Evolutionary conservation across 1,140 invertebrate genomes (phyloP), one percentile per base, ranked within the genome.

Genomic region (Phymastichus coffea): DNA sequence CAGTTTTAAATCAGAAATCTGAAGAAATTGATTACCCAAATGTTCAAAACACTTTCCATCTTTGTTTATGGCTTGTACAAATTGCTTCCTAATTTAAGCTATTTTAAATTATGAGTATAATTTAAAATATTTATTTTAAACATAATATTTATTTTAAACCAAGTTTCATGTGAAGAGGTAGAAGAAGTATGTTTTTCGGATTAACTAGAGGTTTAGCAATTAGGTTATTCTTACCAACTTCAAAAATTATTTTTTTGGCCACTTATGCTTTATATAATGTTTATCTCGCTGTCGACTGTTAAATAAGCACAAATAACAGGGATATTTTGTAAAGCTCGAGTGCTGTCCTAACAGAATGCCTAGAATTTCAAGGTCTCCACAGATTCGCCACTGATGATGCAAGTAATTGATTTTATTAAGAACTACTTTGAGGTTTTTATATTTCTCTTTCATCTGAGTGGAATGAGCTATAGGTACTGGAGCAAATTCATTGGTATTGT

Each of bases 261-360:
- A 80, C 33, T 61, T 48, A 37, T 66, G 54, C 41, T 70, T 66
- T 17, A 41, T 23, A n/a, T n/a, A n/a, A 49, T 74, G 79, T 56
- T 80, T 74, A n/a, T 54, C 10, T 52, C 63, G 65, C 19, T 54
- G 67, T 53, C 78, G 69, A 54, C 74, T 81, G 53, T 80, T n/a
- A 75, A 78, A 81, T 46, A 75, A 62, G 57, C 76, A 80, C n/a
- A 81, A 58, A 69, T n/a, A 74, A 63, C 76, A 80, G 1, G 63
- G 63, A 59, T 68, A 75, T 56, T 82, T 81, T 41, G 73, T 81
- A 63, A 69, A 81, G 73, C n/a, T n/a, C 22, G 64, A 52, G 64
- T 80, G 77, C 19, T 76, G 53, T 49, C 77, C 75, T 40, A 74
- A 62, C 19, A 77, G 57, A 58, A 78, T 68, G 10, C 26, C 6